A percentile compares a stretch with the other conserved stretches of the same genome.
These are phyloP conservation scores for Ovibos moschatus DNA, from an alignment of 2,113 vertebrate species.

Conservation along the genomic window DNA sequence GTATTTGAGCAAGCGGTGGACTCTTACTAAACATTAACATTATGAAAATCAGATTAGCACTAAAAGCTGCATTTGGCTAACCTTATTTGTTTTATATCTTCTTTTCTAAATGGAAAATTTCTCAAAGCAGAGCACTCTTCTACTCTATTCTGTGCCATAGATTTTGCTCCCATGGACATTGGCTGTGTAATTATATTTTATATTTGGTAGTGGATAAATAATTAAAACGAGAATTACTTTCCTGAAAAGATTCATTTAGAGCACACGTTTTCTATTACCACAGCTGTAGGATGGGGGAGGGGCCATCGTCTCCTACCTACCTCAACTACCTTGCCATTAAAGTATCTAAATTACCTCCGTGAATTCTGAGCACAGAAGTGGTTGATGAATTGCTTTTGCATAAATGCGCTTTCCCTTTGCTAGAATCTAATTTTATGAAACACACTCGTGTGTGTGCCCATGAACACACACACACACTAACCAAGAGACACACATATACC, in stretches of 20 bases:
- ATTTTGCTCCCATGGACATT: conserved; percentile 77
- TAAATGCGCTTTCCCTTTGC: conserved; percentile 85
- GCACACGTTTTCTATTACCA: conserved; percentile 80
- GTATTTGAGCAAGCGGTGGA: conserved; percentile 63
- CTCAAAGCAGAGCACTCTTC: conserved; percentile 72
- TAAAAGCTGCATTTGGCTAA: conserved; percentile 62
- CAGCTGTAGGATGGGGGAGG: conserved; percentile 77
- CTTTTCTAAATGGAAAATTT: conserved; percentile 73
- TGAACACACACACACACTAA: not conserved
- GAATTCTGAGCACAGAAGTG: conserved; percentile 88
- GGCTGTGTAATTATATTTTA: conserved; percentile 84
- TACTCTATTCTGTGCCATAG: conserved; percentile 58
- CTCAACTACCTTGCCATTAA: conserved; percentile 88
- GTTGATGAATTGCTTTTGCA: conserved; percentile 90
- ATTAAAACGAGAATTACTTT: conserved; percentile 88
- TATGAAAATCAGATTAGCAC: conserved; percentile 79
- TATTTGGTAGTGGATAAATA: conserved; percentile 87
- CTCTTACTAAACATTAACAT: conserved; percentile 68
- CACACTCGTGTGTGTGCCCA: not conserved
- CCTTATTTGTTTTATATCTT: conserved; percentile 66
- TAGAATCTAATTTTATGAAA: conserved; percentile 83
- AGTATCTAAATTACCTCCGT: conserved; percentile 89
- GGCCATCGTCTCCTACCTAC: conserved; percentile 81
- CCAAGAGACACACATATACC: conserved; percentile 60
- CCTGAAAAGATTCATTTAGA: conserved; percentile 84